phyloP scores from a whole-genome alignment of 1,140 invertebrate species.

The Magallana angulata region DNA sequence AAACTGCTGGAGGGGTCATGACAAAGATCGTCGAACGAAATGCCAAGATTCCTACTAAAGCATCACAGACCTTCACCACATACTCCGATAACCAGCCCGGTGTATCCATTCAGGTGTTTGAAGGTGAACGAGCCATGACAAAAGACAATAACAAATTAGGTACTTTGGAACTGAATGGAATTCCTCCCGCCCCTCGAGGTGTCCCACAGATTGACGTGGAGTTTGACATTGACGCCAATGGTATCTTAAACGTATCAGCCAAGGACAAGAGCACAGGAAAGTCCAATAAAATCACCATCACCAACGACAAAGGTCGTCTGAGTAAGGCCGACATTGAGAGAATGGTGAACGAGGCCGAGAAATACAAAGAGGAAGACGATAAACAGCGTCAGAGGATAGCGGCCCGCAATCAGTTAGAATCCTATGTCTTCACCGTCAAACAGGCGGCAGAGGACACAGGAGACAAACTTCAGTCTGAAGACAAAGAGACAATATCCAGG shows the following conservation, averaged over 20 bases:
- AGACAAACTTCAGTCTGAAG: conserved; percentile 82
- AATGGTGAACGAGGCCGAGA: conserved; percentile 82
- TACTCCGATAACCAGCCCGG: conserved; percentile 85
- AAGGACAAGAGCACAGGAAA: conserved; percentile 87
- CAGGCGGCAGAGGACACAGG: conserved; percentile 74
- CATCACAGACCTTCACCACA: conserved; percentile 76
- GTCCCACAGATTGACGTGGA: conserved; percentile 88
- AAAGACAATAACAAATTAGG: conserved; percentile 83
- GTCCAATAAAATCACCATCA: conserved; percentile 87
- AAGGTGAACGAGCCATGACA: conserved; percentile 96
- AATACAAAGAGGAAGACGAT: conserved; percentile 80
- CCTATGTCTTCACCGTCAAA: conserved; percentile 85
- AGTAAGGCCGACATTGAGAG: conserved; percentile 81
- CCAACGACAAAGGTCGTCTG: conserved; percentile 82
- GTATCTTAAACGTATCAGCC: conserved; percentile 84
- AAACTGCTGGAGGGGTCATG: conserved; percentile 85
- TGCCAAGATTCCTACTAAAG: conserved; percentile 75
- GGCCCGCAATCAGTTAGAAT: conserved; percentile 81
- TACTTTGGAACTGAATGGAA: conserved; percentile 88
- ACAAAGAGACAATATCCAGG: conserved; percentile 83
- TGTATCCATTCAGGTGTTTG: conserved; percentile 87
- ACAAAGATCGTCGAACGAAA: conserved; percentile 73
- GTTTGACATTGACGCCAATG: conserved; percentile 84
- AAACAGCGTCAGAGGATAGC: conserved; percentile 69
- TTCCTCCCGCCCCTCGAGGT: conserved; percentile 94